phyloP scores from a whole-genome alignment of 2,113 vertebrate species.

The Pongo abelii region DNA sequence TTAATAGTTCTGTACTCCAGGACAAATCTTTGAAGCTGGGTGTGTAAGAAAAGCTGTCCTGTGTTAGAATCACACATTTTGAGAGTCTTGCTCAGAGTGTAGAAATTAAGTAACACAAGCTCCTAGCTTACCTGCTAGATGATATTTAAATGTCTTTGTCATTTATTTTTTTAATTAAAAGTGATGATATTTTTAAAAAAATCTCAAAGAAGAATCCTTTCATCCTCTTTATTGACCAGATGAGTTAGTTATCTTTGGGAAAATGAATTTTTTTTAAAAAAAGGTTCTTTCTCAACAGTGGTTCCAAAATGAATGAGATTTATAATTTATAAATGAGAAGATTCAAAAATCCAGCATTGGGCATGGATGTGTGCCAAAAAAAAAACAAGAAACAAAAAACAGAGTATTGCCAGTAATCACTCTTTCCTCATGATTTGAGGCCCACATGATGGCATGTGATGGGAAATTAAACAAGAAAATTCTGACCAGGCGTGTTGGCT shows the following conservation, averaged over 20 bases:
- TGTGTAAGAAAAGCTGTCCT: background rate
- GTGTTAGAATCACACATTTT: background rate
- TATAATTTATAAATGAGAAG: background rate
- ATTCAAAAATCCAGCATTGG: background rate
- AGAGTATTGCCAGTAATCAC: background rate
- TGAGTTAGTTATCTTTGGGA: background rate
- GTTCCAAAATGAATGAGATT: background rate
- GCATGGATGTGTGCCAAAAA: background rate
- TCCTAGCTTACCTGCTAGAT: background rate
- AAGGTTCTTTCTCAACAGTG: background rate
- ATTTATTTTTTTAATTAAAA: background rate
- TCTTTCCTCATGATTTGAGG: background rate
- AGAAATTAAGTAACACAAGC: background rate
- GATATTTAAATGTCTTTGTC: background rate
- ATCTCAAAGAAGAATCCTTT: background rate
- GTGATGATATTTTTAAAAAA: background rate
- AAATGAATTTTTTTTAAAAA: background rate
- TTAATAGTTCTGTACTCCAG: background rate
- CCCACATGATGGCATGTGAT: too few relatives aligned
- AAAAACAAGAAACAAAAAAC: background rate
- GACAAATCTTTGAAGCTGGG: background rate
- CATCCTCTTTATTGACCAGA: background rate
- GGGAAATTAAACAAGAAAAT: background rate
- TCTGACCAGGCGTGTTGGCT: background rate
- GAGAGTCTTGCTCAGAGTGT: background rate